Evolutionary conservation across 1,140 invertebrate species (phyloP).

Genomic region (Formica exsecta): DNA sequence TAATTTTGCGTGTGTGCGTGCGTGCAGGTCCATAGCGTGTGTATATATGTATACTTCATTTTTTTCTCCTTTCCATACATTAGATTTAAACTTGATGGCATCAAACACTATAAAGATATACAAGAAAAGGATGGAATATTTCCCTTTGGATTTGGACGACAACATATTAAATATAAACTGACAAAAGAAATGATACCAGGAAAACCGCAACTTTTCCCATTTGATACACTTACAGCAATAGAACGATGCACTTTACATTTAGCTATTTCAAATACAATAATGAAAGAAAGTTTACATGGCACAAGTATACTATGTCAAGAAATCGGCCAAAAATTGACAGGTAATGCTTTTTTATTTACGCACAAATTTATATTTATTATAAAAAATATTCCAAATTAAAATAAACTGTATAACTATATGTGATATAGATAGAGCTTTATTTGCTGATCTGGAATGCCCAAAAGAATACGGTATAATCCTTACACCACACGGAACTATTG

Average conservation of each 20-base stretch:
- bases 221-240: slow-evolving; percentile 82
- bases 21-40: no score
- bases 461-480: slow-evolving; percentile 88
- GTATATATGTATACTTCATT: neutral
- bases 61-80: slow-evolving; percentile 57
- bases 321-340: slow-evolving; percentile 71
- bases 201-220: slow-evolving; percentile 83
- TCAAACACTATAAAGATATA: slow-evolving; percentile 85
- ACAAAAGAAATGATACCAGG: slow-evolving; percentile 88
- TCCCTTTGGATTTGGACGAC: slow-evolving; percentile 88
- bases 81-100: slow-evolving; percentile 89
- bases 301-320: slow-evolving; percentile 14
- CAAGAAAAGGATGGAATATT: slow-evolving; percentile 86
- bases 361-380: neutral
- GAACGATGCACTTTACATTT: slow-evolving; percentile 89
- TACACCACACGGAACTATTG: slow-evolving; percentile 87
- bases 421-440: slow-evolving; percentile 69
- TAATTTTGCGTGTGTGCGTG: neutral
- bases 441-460: slow-evolving; percentile 85
- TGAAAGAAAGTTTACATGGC: neutral
- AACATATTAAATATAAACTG: slow-evolving; percentile 88
- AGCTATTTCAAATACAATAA: slow-evolving; percentile 88
- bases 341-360: slow-evolving; percentile 64
- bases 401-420: neutral
- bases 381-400: neutral